Base-by-base conservation (phyloP, 92 coral and sea anemone genomes). In the Bergia sp. region DNA sequence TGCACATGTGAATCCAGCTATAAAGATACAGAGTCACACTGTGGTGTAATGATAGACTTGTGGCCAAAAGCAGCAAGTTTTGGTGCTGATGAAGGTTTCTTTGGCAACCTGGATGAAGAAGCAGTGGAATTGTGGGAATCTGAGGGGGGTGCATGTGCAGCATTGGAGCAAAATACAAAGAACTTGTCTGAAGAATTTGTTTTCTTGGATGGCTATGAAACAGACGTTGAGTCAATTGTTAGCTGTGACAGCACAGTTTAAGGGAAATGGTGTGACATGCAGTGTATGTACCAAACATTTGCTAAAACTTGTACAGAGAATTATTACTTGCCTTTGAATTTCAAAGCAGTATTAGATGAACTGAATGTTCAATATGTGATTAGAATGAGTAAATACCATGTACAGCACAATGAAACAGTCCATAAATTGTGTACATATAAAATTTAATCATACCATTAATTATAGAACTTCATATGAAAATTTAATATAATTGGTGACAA, bases 191-290 rank as follows among this genome's bases (percentile, higher is more conserved):
- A 91, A 37, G 98, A 95, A 45, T 95, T 91, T 83, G 89, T 95
- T 4, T 73, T 95, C 41, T 86, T 95, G 8, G 94, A 95, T 88
- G 98, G 98, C 5, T 95, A 95, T 66, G 98, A 95, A 80, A 91
- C 89, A 36, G 96, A 95, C 77, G 86, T 95, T 29, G 96, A 93
- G 4, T 95, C 98, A 5, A 84, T 84, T 20, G 12, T 71, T 43
- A 84, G 87, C 77, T 84, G 79, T 45, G 79, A 71, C 7, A 69
- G 87, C 67, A 7, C 79, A 36, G 87, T 44, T 1, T 76, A 41
- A 40, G 80, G 23, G 69, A 61, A 2, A 18, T 1, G 29, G 5
- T 61, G 29, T 61, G 0, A 13, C 15, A 12, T 10, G 7, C 9
- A 47, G 9, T 29, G 29, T 29, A 47, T 47, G 53, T 47, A 7